phyloP scores from a whole-genome alignment of 2,797 vertebrate species.

The Balearica regulorum region DNA sequence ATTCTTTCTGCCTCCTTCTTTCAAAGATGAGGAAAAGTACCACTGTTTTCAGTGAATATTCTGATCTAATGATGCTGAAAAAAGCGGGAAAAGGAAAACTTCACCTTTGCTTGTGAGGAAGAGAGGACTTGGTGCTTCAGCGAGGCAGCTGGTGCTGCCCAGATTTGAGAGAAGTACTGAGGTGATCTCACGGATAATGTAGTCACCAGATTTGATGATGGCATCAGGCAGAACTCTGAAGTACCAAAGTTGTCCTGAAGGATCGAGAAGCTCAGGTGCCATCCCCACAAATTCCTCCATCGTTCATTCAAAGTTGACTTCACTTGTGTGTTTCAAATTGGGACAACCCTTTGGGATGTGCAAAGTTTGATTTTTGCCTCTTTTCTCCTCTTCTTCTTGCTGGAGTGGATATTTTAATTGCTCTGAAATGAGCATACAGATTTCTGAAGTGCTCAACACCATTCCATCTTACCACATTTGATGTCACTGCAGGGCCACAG shows the following conservation, averaged over 20 bases:
- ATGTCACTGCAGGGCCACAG: not conserved
- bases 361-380: not conserved
- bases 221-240: not conserved
- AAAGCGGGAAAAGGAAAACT: not conserved
- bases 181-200: not conserved
- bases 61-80: not conserved
- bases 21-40: not conserved
- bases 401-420: not conserved
- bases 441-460: not conserved
- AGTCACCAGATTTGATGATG: not conserved
- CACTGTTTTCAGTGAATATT: not conserved
- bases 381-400: not conserved
- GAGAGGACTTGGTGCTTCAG: not conserved
- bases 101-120: not conserved
- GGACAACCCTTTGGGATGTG: not conserved
- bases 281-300: not conserved
- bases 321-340: not conserved
- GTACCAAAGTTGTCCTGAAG: not conserved
- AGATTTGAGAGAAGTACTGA: not conserved
- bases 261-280: not conserved
- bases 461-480: not conserved
- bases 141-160: not conserved
- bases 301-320: not conserved
- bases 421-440: not conserved
- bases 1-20: not conserved